Base-by-base conservation (phyloP, 30 jellyfish, hydroid and myxozoan species). In the Chrysaora quinquecirrha region DNA sequence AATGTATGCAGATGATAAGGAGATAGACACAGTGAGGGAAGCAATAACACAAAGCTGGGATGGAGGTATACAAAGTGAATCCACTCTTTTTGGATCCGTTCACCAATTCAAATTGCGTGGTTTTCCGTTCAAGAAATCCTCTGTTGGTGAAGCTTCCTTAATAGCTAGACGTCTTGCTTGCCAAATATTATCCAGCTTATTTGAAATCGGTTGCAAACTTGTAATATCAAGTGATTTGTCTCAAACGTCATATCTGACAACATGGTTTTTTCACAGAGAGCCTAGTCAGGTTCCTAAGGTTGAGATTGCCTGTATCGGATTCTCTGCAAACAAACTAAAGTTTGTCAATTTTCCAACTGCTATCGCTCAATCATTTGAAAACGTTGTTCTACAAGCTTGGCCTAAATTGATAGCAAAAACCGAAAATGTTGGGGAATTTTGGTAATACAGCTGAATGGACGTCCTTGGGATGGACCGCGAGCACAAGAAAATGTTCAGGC, bases 401-500 rank as follows among this genome's bases (percentile, higher is more conserved):
- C 93, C 93, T 16, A 31, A 69, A 14, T 30, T 35, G 12, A 69
- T 56, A 1, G 72, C 52, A n/a, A 69, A 34, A 43, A 49, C 63
- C 10, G 28, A 28, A 34, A 7, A 22, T 1, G 10, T 54, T 21
- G 86, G 80, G 19, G 83, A 80, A 9, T 67, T 28, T 54, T 80
- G 20, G 86, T 71, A 28, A 31, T 88, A 2, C 81, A 81, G 72
- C 52, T 89, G 62, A 29, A 34, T n/a, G 97, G 97, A 0, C 43
- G 75, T 48, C 97, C 97, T 1, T 89, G 97, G 97, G 20, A 46
- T 35, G 56, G 82, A 27, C 46, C 34, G 20, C 84, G 85, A 62
- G 71, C 34, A 27, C 49, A 86, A 22, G 74, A 82, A 21, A 71
- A 65, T 35, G 34, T 80, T 9, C 80, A 82, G 73, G 33, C 93